phyloP scores from a whole-genome alignment of 2,113 vertebrate species.

The Gopherus evgoodei region DNA sequence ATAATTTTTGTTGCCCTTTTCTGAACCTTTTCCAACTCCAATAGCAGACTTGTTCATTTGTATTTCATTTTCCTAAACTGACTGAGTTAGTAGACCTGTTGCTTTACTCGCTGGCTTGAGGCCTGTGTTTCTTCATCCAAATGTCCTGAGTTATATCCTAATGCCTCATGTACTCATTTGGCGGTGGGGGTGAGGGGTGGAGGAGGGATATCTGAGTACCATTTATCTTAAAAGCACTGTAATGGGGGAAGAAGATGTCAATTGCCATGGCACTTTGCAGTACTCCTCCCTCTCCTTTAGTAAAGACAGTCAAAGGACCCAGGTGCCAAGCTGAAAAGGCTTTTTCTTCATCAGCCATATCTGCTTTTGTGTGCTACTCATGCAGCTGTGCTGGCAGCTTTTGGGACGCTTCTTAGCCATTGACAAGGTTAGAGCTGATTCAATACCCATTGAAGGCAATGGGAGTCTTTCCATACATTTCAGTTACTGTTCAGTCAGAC shows the following conservation, averaged over 20 bases:
- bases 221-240: conserved; percentile 22
- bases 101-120: neutral
- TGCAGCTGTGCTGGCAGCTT: conserved; percentile 70
- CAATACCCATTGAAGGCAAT: neutral
- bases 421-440: conserved; percentile 18
- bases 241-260: conserved; percentile 25
- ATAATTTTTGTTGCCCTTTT: too few species aligned
- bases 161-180: neutral
- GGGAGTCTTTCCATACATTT: conserved; percentile 51
- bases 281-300: conserved; percentile 43
- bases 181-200: neutral
- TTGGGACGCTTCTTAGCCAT: conserved; percentile 35
- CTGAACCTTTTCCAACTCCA: too few species aligned
- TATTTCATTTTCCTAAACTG: accelerated
- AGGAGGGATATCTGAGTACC: accelerated
- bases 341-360: conserved; percentile 39
- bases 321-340: conserved; percentile 63
- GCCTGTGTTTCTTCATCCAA: accelerated
- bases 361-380: conserved; percentile 26
- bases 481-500: neutral
- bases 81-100: neutral
- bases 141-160: accelerated
- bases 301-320: conserved; percentile 45
- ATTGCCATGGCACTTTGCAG: conserved; percentile 9
- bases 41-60: neutral